Evolutionary conservation across 2,797 vertebrate genomes (phyloP).

Genomic region (Anableps anableps): DNA sequence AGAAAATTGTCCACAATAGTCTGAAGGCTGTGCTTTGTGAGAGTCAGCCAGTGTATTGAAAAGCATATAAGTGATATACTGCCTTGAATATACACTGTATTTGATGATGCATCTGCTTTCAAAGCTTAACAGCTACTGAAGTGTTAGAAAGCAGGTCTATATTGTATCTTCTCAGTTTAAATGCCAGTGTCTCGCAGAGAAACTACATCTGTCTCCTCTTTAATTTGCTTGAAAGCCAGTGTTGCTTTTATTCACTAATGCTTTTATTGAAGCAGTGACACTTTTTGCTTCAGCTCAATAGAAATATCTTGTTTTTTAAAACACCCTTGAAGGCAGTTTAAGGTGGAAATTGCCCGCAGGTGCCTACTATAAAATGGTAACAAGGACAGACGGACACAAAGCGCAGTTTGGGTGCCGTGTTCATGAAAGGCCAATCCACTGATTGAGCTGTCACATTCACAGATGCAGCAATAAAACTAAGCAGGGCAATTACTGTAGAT

Average conservation of each 20-base stretch:
- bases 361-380: slow-evolving; percentile 71
- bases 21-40: slow-evolving; percentile 14
- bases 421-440: slow-evolving; percentile 71
- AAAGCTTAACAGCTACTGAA: not conserved
- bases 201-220: slow-evolving; percentile 23
- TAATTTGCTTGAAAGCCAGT: slow-evolving; percentile 23
- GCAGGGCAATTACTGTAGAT: slow-evolving; percentile 79
- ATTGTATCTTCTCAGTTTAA: slow-evolving; percentile 8
- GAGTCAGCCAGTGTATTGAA: not conserved
- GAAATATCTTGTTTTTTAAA: slow-evolving; percentile 62
- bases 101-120: not conserved
- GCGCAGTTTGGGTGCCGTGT: slow-evolving; percentile 72
- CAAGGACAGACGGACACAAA: slow-evolving; percentile 73
- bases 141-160: slow-evolving; percentile 9
- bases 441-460: slow-evolving; percentile 77
- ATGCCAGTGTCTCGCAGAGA: not conserved
- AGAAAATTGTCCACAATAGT: slow-evolving; percentile 30
- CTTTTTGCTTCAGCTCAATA: slow-evolving; percentile 20
- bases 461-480: slow-evolving; percentile 79
- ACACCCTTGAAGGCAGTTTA: slow-evolving; percentile 67
- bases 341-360: slow-evolving; percentile 76
- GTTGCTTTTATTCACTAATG: slow-evolving; percentile 35
- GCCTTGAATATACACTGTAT: not conserved
- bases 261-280: slow-evolving; percentile 32
- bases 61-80: not conserved